A percentile compares a stretch with the other conserved stretches of the same genome.
Conservation (phyloP, 2,113 vertebrate species). For the Phylloscopus trochilus region DNA sequence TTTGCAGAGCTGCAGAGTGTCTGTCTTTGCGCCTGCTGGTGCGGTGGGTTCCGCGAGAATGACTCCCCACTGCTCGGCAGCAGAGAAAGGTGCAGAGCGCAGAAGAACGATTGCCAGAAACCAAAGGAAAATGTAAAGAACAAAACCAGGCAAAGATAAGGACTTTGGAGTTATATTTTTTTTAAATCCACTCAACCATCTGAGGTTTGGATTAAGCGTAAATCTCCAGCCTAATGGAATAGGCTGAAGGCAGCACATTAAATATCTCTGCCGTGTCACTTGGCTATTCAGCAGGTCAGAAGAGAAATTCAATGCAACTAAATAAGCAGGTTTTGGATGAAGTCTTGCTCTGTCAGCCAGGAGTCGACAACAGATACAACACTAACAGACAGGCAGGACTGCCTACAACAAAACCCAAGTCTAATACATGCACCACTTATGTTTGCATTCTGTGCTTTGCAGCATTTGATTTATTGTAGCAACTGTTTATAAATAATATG, state of each 20-base stretch:
- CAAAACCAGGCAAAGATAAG: neutral
- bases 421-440: neutral
- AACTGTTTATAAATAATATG: neutral
- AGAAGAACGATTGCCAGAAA: neutral
- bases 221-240: neutral
- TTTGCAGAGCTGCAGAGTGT: neutral
- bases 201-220: neutral
- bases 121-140: neutral
- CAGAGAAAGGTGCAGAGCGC: neutral
- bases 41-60: accelerated
- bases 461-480: neutral
- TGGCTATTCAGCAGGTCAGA: neutral
- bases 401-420: neutral
- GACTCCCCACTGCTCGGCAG: neutral
- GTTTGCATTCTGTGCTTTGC: neutral
- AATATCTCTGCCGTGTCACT: neutral
- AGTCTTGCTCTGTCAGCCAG: neutral
- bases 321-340: neutral
- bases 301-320: neutral
- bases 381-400: neutral
- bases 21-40: neutral
- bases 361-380: neutral
- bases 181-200: neutral
- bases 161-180: neutral
- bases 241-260: neutral